phyloP scores from a whole-genome alignment of 2,888 invertebrate genomes.

The Phalera bucephala region DNA sequence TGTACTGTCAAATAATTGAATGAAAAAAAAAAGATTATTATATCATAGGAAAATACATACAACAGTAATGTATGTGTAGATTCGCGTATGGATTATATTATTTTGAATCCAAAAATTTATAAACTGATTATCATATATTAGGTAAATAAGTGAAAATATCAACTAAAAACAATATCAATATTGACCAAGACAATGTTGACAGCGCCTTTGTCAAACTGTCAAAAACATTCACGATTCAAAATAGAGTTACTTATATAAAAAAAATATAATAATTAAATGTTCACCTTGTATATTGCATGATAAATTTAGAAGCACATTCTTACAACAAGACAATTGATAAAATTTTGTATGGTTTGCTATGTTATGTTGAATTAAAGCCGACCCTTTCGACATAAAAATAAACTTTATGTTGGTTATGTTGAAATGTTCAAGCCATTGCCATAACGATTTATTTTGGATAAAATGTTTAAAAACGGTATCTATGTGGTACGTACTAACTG shows the following conservation, averaged over 20 bases:
- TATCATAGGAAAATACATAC: too few species aligned
- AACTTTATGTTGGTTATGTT: conserved; percentile 33
- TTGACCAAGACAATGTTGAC: conserved; percentile 4
- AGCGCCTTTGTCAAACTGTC: conserved; percentile 30
- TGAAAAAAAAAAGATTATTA: too few species aligned
- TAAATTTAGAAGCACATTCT: conserved; percentile 30
- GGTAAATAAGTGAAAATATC: background rate
- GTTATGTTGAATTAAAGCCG: conserved; percentile 14
- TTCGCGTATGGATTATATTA: background rate
- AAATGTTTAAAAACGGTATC: too few species aligned
- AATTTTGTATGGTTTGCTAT: conserved; percentile 24
- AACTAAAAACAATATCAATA: background rate
- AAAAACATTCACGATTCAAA: conserved; percentile 24
- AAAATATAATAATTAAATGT: conserved; percentile 22
- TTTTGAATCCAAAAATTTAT: background rate
- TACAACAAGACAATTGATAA: conserved; percentile 38
- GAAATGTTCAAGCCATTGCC: conserved; percentile 45
- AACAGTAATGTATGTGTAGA: too few species aligned
- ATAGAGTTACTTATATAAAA: conserved; percentile 22
- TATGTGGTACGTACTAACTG: too few species aligned
- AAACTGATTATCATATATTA: background rate
- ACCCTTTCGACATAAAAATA: conserved; percentile 4
- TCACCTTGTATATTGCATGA: conserved; percentile 26
- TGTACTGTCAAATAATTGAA: too few species aligned
- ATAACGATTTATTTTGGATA: conserved; percentile 43